These are phyloP conservation scores for Oenanthe melanoleuca DNA, from an alignment of 2,113 vertebrate genomes.

Conservation along the genomic window DNA sequence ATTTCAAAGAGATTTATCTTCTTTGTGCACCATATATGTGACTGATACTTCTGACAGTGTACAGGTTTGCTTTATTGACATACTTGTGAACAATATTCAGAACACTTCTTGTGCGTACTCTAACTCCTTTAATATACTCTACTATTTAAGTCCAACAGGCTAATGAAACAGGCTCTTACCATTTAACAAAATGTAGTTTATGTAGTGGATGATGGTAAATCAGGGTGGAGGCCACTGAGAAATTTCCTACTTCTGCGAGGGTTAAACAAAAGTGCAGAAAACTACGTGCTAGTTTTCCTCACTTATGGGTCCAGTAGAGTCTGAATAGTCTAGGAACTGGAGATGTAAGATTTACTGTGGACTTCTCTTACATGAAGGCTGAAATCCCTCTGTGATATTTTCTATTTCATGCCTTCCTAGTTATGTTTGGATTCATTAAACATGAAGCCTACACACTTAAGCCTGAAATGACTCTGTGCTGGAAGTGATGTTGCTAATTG, in stretches of 20 bases:
- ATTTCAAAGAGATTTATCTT: background rate
- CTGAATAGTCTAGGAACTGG: background rate
- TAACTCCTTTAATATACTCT: background rate
- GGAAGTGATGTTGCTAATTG: constrained; percentile 55
- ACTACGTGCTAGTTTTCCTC: background rate
- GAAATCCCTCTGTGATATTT: constrained; percentile 11
- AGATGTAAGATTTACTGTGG: background rate
- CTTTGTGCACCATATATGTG: too few species aligned
- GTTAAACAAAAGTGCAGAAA: background rate
- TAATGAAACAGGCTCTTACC: background rate
- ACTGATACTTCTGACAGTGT: background rate
- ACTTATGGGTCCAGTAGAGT: background rate
- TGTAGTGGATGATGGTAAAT: background rate
- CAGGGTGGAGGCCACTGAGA: background rate
- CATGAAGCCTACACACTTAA: constrained; percentile 19
- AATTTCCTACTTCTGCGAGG: background rate
- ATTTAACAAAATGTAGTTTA: background rate
- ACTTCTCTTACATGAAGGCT: background rate
- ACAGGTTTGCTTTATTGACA: background rate
- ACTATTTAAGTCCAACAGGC: background rate
- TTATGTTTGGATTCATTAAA: constrained; percentile 46
- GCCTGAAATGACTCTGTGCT: constrained; percentile 48
- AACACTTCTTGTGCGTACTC: too few species aligned
- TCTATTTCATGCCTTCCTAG: constrained; percentile 27
- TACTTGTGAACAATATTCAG: background rate